phyloP scores from a whole-genome alignment of 2,888 invertebrate species.

The Willowsia nigromaculata region DNA sequence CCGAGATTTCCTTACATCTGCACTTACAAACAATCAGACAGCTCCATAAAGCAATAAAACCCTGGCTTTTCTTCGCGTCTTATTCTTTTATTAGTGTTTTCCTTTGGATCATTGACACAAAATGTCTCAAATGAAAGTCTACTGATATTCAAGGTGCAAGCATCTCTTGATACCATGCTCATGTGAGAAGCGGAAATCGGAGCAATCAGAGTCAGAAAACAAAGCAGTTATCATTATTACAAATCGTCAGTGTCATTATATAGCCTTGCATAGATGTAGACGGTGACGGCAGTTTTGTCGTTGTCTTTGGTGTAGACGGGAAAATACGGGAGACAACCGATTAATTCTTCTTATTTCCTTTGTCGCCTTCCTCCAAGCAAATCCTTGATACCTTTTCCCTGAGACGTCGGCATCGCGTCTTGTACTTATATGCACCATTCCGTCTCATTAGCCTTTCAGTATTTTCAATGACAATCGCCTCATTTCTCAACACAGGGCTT shows the following conservation, averaged over 20 bases:
- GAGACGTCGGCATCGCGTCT: neutral
- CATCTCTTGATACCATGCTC: neutral
- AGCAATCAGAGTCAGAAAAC: conserved; percentile 23
- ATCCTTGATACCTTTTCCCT: neutral
- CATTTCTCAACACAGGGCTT: conserved; percentile 21
- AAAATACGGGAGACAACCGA: neutral
- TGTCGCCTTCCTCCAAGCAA: neutral
- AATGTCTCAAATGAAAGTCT: neutral
- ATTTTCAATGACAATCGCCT: conserved; percentile 58
- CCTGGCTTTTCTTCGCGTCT: neutral
- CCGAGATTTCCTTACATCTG: neutral
- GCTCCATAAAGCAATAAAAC: conserved; percentile 45
- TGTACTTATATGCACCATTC: conserved; percentile 28
- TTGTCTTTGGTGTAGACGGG: neutral
- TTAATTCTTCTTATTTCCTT: conserved; percentile 25
- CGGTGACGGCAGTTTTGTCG: neutral
- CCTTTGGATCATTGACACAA: neutral
- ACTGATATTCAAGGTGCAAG: conserved; percentile 29
- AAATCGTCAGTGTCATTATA: neutral
- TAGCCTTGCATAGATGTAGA: neutral
- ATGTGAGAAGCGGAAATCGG: conserved; percentile 25
- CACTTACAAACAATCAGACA: neutral
- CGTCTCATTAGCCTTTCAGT: conserved; percentile 62
- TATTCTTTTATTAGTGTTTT: neutral
- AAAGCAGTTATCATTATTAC: conserved; percentile 24